Evolutionary conservation across 2,888 invertebrate genomes (phyloP).

Genomic region (Sepioteuthis lessoniana): DNA sequence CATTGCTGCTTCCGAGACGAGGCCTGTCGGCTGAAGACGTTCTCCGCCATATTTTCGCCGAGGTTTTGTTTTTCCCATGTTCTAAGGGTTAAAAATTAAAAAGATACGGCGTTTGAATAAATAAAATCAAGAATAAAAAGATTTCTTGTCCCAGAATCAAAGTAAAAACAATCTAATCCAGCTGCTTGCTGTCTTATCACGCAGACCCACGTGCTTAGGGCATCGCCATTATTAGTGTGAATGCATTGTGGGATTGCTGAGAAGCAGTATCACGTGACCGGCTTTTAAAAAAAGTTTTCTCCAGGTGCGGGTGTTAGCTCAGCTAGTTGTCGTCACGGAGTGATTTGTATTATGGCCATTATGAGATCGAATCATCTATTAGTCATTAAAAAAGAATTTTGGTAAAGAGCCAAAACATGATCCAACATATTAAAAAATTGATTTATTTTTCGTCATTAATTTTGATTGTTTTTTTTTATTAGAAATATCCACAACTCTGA

Average conservation of each 20-base stretch:
- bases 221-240: neutral
- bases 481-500: too few relatives aligned
- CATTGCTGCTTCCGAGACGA: neutral
- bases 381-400: too few relatives aligned
- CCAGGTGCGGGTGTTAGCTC: too few relatives aligned
- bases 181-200: neutral
- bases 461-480: too few relatives aligned
- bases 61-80: constrained; percentile 36
- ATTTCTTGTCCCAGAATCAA: neutral
- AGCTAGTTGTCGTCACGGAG: too few relatives aligned
- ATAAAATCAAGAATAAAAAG: neutral
- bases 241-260: neutral
- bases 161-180: neutral
- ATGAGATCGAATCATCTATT: too few relatives aligned
- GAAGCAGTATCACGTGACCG: neutral
- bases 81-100: too few relatives aligned
- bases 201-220: neutral
- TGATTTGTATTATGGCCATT: too few relatives aligned
- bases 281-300: neutral
- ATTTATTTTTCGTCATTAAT: too few relatives aligned
- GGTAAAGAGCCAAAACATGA: too few relatives aligned
- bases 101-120: too few relatives aligned
- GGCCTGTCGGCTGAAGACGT: neutral
- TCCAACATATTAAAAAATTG: too few relatives aligned
- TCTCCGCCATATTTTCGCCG: neutral